These are phyloP conservation scores for Gadopsis bispinosus DNA, from an alignment of 2,797 vertebrate genomes.

Conservation along the genomic window DNA sequence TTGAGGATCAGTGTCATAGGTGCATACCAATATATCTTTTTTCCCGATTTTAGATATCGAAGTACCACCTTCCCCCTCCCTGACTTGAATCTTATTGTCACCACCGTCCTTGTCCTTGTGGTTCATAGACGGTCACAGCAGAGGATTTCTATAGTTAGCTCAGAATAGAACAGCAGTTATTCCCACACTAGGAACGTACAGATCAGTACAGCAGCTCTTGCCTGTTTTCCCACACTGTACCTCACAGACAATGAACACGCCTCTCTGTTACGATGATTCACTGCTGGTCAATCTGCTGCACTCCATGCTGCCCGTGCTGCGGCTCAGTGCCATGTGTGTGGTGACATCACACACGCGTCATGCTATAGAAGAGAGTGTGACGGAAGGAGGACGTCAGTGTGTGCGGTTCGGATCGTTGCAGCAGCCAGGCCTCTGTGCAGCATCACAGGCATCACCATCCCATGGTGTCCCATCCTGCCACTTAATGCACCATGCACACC, in stretches of 20 bases:
- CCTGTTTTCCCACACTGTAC: constrained; percentile 35
- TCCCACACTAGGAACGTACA: constrained; percentile 48
- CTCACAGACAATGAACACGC: constrained; percentile 18
- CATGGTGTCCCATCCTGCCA: constrained; percentile 16
- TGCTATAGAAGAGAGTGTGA: constrained; percentile 42
- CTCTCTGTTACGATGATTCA: constrained; percentile 56
- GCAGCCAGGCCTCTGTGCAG: constrained; percentile 43
- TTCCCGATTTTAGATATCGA: constrained; percentile 8
- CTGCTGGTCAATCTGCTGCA: constrained; percentile 39
- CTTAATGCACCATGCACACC: constrained; percentile 45
- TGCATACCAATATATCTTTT: background rate
- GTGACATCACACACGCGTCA: constrained; percentile 46
- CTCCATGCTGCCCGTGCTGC: constrained; percentile 21
- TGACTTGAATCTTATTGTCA: constrained; percentile 28
- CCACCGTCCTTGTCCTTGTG: constrained; percentile 49
- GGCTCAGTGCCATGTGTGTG: constrained; percentile 18
- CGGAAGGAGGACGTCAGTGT: constrained; percentile 32
- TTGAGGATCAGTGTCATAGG: background rate
- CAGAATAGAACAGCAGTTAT: constrained; percentile 47
- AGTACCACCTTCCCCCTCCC: constrained; percentile 3
- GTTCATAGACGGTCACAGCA: constrained; percentile 11
- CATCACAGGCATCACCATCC: constrained; percentile 36
- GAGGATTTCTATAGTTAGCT: constrained; percentile 56
- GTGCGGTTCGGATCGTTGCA: constrained; percentile 30
- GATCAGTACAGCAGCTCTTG: background rate